Evolutionary conservation across 1,140 invertebrate genomes (phyloP).

Genomic region (Drosophila paulistorum): DNA sequence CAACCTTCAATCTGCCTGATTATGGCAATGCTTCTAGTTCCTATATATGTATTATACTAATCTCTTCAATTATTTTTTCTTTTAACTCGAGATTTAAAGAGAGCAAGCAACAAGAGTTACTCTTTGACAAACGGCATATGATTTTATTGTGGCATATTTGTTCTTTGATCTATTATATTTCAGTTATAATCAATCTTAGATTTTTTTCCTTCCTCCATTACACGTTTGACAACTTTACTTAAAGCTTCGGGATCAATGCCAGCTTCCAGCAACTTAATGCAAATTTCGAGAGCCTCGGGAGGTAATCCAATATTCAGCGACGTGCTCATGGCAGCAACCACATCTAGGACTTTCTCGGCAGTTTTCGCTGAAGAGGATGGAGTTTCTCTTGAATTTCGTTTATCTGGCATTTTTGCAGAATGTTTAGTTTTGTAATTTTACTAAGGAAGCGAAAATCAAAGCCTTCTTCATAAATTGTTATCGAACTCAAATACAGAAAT

Average conservation of each 20-base stretch:
- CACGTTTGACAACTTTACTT: slow-evolving; percentile 14
- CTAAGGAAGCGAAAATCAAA: no score
- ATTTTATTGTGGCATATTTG: no score
- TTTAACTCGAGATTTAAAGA: no score
- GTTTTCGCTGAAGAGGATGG: not conserved
- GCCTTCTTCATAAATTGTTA: no score
- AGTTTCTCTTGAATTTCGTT: not conserved
- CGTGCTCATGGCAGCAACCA: slow-evolving; percentile 25
- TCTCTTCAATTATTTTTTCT: no score
- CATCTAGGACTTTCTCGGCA: not conserved
- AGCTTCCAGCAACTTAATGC: slow-evolving; percentile 18
- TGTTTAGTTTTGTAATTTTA: no score
- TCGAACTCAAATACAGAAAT: no score
- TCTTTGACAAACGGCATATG: no score
- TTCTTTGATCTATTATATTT: not conserved
- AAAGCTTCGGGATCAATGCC: slow-evolving; percentile 21
- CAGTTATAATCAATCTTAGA: not conserved
- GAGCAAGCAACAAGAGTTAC: no score
- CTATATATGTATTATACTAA: no score
- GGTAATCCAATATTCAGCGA: slow-evolving; percentile 33
- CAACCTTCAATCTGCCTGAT: no score
- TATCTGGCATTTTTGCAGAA: not conserved
- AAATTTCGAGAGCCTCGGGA: slow-evolving; percentile 27
- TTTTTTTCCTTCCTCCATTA: not conserved
- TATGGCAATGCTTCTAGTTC: no score